These are phyloP conservation scores for Argopecten irradians DNA, from an alignment of 1,140 invertebrate genomes.

Conservation along the genomic window DNA sequence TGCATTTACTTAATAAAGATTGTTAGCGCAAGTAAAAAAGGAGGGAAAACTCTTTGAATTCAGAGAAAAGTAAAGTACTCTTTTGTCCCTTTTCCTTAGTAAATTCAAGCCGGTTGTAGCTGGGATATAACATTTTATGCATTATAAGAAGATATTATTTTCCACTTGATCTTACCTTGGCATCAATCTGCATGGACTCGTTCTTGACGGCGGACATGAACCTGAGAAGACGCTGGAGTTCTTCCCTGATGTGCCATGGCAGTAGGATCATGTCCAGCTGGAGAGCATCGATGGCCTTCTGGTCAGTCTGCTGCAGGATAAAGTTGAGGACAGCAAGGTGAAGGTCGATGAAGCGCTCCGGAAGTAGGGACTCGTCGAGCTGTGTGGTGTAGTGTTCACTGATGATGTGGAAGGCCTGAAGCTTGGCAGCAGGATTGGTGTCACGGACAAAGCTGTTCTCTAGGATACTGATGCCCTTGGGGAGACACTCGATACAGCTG, in stretches of 20 bases:
- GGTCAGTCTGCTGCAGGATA: conserved; percentile 51
- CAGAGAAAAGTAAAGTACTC: no score
- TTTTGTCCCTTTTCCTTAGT: not conserved
- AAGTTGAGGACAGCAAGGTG: conserved; percentile 68
- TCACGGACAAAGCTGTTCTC: conserved; percentile 51
- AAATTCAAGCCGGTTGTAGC: no score
- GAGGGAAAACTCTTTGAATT: not conserved
- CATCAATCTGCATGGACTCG: conserved; percentile 62
- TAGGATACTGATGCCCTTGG: conserved; percentile 60
- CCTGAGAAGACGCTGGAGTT: conserved; percentile 74
- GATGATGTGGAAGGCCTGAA: conserved; percentile 54
- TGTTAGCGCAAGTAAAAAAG: not conserved
- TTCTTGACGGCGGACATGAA: conserved; percentile 73
- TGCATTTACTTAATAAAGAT: no score
- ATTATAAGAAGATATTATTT: no score
- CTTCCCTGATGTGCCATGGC: conserved; percentile 69
- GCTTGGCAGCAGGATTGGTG: conserved; percentile 42
- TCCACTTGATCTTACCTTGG: conserved; percentile 51
- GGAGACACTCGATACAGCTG: conserved; percentile 67
- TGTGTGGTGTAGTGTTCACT: conserved; percentile 58
- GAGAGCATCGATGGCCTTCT: conserved; percentile 64
- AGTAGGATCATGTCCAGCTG: conserved; percentile 73
- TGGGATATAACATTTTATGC: no score
- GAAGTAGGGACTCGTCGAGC: conserved; percentile 59
- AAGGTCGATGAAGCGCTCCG: conserved; percentile 67